Conservation (phyloP, 2,797 vertebrate genomes). For the Thaleichthys pacificus region DNA sequence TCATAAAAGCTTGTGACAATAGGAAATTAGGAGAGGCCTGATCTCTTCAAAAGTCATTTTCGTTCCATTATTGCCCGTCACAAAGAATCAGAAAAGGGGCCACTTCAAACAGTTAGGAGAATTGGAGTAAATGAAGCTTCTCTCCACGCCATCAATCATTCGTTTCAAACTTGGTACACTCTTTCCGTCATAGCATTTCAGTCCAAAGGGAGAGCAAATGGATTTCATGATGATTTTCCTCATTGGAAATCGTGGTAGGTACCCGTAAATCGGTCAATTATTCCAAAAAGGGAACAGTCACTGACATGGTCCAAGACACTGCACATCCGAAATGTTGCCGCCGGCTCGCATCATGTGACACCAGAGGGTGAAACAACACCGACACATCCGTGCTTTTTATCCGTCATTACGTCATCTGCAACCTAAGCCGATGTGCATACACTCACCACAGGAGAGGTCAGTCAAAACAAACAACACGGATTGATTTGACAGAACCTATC, state of each 20-base stretch:
- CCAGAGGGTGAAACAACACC: no score
- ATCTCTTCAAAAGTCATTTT: conserved; percentile 71
- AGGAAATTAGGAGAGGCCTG: conserved; percentile 65
- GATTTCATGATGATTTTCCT: not conserved
- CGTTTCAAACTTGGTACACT: conserved; percentile 20
- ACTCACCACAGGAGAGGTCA: not conserved
- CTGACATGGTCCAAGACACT: not conserved
- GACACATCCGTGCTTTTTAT: no score
- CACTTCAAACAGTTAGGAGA: conserved; percentile 59
- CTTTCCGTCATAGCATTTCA: not conserved
- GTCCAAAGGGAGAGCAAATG: not conserved
- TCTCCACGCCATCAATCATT: conserved; percentile 43
- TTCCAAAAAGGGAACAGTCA: not conserved
- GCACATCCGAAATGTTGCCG: not conserved
- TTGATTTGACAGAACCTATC: conserved; percentile 28
- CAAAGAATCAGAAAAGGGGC: conserved; percentile 67
- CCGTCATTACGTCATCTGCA: no score
- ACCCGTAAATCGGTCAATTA: not conserved
- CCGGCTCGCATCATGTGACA: not conserved
- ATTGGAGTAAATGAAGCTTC: conserved; percentile 36
- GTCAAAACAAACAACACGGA: conserved; percentile 28
- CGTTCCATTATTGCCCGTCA: conserved; percentile 71
- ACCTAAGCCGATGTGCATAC: not conserved
- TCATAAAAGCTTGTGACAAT: conserved; percentile 64
- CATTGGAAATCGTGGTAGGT: not conserved